These are phyloP conservation scores for Mormyrus hasselquistii DNA, from an alignment of 2,797 vertebrate genomes.

Conservation along the genomic window DNA sequence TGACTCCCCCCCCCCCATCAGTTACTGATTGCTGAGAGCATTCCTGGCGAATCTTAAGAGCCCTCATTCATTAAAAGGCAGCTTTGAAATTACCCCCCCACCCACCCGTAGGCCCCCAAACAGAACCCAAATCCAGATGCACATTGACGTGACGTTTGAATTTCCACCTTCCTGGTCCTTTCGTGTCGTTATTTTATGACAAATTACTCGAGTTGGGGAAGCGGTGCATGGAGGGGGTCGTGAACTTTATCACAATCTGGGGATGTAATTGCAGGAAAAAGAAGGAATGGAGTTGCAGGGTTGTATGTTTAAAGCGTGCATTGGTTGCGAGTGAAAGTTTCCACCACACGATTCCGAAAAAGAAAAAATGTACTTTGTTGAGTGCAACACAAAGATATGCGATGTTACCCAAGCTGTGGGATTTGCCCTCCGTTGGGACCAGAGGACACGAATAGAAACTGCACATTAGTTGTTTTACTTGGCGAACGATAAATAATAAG, in stretches of 20 bases:
- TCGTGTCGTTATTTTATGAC: constrained; percentile 5
- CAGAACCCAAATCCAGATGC: background rate
- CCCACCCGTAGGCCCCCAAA: background rate
- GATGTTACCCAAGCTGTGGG: background rate
- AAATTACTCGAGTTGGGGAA: constrained; percentile 13
- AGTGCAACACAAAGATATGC: constrained; percentile 7
- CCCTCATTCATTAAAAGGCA: background rate
- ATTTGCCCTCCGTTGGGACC: background rate
- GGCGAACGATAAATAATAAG: background rate
- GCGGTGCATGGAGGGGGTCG: background rate
- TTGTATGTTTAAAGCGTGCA: background rate
- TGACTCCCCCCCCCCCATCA: background rate
- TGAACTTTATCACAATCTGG: constrained; percentile 2
- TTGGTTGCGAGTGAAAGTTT: background rate
- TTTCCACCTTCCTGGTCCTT: background rate
- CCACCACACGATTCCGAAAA: background rate
- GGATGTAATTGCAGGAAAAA: constrained; percentile 3
- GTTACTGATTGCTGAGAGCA: background rate
- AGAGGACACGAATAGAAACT: background rate
- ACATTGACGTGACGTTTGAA: background rate
- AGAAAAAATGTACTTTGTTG: background rate
- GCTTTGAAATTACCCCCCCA: background rate
- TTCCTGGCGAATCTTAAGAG: background rate
- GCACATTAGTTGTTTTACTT: background rate
- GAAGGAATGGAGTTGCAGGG: background rate